These are phyloP conservation scores for Phyllotreta striolata DNA, from an alignment of 2,888 invertebrate genomes.

Conservation along the genomic window DNA sequence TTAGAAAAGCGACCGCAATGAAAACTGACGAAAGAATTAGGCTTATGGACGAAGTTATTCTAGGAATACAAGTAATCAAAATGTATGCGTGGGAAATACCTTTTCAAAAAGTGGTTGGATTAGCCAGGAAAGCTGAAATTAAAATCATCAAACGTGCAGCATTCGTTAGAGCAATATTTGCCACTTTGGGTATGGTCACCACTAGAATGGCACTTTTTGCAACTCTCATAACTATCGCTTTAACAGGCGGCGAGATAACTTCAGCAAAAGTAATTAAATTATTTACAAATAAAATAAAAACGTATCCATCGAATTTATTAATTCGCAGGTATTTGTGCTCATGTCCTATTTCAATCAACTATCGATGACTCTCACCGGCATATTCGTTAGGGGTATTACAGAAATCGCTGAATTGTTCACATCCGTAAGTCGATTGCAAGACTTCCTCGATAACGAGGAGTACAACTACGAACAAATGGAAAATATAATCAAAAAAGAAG, in stretches of 20 bases:
- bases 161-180: slow-evolving; percentile 70
- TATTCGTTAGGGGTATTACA: slow-evolving; percentile 64
- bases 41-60: slow-evolving; percentile 93
- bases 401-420: slow-evolving; percentile 62
- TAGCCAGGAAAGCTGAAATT: slow-evolving; percentile 66
- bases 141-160: slow-evolving; percentile 69
- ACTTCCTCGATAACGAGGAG: slow-evolving; percentile 58
- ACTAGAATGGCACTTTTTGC: slow-evolving; percentile 24
- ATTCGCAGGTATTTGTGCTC: slow-evolving; percentile 63
- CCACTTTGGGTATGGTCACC: slow-evolving; percentile 79
- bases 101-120: slow-evolving; percentile 69
- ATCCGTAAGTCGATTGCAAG: slow-evolving; percentile 60
- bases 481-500: slow-evolving; percentile 2
- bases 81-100: slow-evolving; percentile 80
- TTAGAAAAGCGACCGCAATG: slow-evolving; percentile 80
- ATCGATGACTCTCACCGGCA: slow-evolving; percentile 65
- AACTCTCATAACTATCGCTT: slow-evolving; percentile 72
- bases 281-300: neutral
- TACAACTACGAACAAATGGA: slow-evolving; percentile 22
- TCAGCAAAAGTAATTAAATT: slow-evolving; percentile 69
- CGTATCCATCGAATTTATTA: slow-evolving; percentile 25
- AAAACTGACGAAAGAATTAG: slow-evolving; percentile 90
- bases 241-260: slow-evolving; percentile 72
- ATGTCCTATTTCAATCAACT: slow-evolving; percentile 65
- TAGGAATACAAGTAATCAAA: slow-evolving; percentile 87